Evolutionary conservation across 2,113 vertebrate genomes (phyloP).

Genomic region (Clinocottus analis): DNA sequence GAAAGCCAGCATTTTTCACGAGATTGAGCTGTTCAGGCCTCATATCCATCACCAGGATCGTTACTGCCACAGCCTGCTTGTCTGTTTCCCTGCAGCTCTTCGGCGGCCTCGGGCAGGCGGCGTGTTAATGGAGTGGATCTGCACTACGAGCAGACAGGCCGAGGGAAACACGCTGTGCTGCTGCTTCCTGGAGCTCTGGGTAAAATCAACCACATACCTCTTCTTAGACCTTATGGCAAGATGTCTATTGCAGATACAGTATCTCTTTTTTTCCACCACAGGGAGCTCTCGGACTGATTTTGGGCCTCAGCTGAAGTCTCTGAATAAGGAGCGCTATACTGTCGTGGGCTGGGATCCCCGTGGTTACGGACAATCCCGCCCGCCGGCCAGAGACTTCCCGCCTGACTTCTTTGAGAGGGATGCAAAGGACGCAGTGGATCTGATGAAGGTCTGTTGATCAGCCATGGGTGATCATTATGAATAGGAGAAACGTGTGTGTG

Average conservation of each 20-base stretch:
- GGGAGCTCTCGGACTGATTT: conserved; percentile 90
- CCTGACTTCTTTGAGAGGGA: conserved; percentile 92
- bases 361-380: conserved; percentile 91
- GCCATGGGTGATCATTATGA: not conserved
- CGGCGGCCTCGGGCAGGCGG: conserved; percentile 78
- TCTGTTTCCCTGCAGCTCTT: conserved; percentile 81
- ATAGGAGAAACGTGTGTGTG: not conserved
- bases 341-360: conserved; percentile 92
- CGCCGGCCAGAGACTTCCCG: conserved; percentile 90
- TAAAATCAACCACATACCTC: conserved; percentile 52
- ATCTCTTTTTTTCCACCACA: conserved; percentile 55
- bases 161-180: conserved; percentile 87
- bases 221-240: not conserved
- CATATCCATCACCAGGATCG: not conserved
- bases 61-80: not conserved
- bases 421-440: conserved; percentile 90
- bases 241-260: not conserved
- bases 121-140: conserved; percentile 89
- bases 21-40: not conserved
- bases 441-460: conserved; percentile 87
- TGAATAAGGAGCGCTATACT: conserved; percentile 88
- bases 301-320: conserved; percentile 87
- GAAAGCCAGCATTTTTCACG: not conserved
- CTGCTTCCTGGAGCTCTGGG: conserved; percentile 93
- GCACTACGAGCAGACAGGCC: conserved; percentile 87